Base-by-base conservation (phyloP, 2,797 vertebrate genomes). In the Poecilia velifera region DNA sequence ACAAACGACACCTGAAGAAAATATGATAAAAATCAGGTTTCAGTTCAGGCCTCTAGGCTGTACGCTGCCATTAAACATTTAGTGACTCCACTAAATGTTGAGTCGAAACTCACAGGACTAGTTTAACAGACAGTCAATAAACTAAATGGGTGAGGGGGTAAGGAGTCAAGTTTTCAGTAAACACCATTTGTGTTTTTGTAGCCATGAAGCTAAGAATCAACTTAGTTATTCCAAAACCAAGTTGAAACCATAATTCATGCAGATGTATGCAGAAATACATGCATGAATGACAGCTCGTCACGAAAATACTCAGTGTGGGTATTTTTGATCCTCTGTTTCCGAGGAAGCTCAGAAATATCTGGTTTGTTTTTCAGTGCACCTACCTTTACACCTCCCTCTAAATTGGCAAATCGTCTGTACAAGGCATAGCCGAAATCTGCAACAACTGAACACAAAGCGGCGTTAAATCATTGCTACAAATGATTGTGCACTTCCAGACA, bases 341-440 rank as follows among this genome's bases (percentile, higher is more conserved):
- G 45, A 16, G 34, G 43, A 78, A 39, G 4, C 71, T 84, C 39
- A 53, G 12, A 12, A 25, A 46, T 3, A 62, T 39, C 9, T 10
- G 49, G 72, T 76, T 82, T 66, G 55, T 70, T 66, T 55, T 55
- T 53, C 53, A 76, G 51, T 77, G 6, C 39, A 55, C 0, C 76
- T 90, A 98, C 97, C 94, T 90, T 88, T 79, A 95, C 51, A 25
- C 88, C 95, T 22, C n/a, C 82, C 1, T 87, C 92, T 3, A 94
- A 57, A 5, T 53, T 84, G 78, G 94, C 72, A 88, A 97, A 98
- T 90, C 97, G 94, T 95, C 97, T 97, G 94, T 97, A 98, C 73
- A 98, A 92, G 86, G 97, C 97, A 88, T 98, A 98, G 80, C 97
- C 97, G 85, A 98, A 91, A 86, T 98, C 97, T 10, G 85, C 90